Conservation (phyloP, 2,113 vertebrate species). For the Tragulus kanchil region DNA sequence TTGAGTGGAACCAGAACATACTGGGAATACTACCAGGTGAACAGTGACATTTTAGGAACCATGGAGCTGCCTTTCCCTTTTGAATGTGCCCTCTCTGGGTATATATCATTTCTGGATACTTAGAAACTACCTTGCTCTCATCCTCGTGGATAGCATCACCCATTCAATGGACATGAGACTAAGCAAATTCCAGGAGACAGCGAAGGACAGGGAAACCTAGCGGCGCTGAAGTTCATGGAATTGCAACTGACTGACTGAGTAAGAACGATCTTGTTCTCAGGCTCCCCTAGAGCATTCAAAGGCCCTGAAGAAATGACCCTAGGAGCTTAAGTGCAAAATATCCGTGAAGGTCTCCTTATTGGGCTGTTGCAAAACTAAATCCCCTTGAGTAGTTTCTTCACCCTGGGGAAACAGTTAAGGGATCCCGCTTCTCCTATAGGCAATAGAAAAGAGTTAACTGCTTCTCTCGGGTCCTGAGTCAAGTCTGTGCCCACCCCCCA, state of each 20-base stretch:
- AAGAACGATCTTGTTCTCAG: constrained; percentile 5
- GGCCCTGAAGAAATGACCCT: not conserved
- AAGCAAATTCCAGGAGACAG: not conserved
- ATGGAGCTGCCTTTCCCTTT: not conserved
- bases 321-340: constrained; percentile 16
- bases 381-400: not conserved
- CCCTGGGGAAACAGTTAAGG: not conserved
- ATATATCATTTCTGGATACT: not conserved
- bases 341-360: too few species aligned
- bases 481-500: constrained; percentile 71
- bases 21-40: not conserved
- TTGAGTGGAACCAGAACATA: constrained; percentile 2
- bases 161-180: not conserved
- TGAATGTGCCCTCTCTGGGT: not conserved
- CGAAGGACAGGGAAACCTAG: not conserved
- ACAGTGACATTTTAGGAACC: not conserved
- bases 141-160: not conserved
- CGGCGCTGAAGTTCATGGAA: not conserved
- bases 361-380: not conserved
- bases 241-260: not conserved
- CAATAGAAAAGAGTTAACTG: constrained; percentile 77
- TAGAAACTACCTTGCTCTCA: constrained; percentile 23
- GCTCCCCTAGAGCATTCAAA: not conserved
- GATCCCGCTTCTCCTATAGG: not conserved
- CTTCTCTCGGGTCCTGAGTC: constrained; percentile 63